Evolutionary conservation across 2,888 invertebrate species (phyloP), one percentile per base, ranked within the genome.

Genomic region (Thyatira batis): DNA sequence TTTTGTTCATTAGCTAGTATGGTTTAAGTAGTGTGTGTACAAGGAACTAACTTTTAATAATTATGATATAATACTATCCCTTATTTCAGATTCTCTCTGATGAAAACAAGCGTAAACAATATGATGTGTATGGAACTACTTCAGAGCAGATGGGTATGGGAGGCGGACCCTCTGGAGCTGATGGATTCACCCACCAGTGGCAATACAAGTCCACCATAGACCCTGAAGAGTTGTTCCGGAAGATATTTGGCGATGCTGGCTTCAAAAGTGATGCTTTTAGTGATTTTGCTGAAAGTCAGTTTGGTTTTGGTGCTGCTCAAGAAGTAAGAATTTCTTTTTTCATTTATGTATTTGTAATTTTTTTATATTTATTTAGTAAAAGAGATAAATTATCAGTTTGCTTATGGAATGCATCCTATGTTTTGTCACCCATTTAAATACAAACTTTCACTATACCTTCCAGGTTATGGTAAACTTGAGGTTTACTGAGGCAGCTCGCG

Each of bases 141-240:
- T 93, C 97, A 0, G 97, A 97, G 50, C 95, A 96, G 77, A 97
- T 97, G 96, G 95, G 96, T 17, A 94, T 95, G 83, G 94, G 94
- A 60, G 94, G 95, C 3, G 89, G 92, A 0, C 88, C 92, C 0
- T 82, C 90, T 13, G 94, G 94, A 0, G 78, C 94, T 0, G 93
- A 95, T 51, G 95, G 95, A 5, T 96, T 95, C 73, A 92, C 93
- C 45, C 95, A 96, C 71, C 94, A 93, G 67, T 98, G 97, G 97
- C 95, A 96, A 70, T 98, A 97, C 80, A 96, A 96, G 63, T 96
- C 97, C 0, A 95, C 95, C 8, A 95, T 99, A 66, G 98, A 99
- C 85, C 98, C 99, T 0, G 99, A 99, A 78, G 99, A 99, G 84
- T 85, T 99, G 39, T 99, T 99, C 88, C 94, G 98, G 52, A 98